Percentiles rank a stretch among this genome's conserved stretches.
phyloP scores from a whole-genome alignment of 2,888 invertebrate species.

The Electrophaes corylata region DNA sequence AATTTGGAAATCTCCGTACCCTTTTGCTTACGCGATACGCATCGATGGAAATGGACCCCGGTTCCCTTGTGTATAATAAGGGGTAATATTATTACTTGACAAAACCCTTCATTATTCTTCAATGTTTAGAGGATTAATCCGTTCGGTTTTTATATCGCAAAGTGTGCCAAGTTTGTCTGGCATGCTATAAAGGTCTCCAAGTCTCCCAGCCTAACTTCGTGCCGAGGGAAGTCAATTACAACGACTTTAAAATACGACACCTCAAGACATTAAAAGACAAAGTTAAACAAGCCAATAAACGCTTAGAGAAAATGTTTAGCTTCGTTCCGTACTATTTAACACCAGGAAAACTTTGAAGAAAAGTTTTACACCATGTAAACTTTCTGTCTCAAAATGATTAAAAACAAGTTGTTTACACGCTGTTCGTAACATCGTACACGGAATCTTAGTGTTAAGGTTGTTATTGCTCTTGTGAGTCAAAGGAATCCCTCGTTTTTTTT shows the following conservation, averaged over 20 bases:
- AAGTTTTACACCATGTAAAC: constrained; percentile 49
- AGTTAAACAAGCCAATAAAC: constrained; percentile 61
- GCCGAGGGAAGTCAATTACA: constrained; percentile 58
- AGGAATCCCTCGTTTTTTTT: constrained; percentile 24
- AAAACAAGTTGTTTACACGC: constrained; percentile 27
- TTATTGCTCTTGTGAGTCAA: constrained; percentile 18
- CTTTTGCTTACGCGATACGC: constrained; percentile 40
- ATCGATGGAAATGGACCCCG: constrained; percentile 42
- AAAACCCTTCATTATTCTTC: constrained; percentile 27
- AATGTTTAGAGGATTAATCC: constrained; percentile 35
- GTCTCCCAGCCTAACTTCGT: constrained; percentile 49
- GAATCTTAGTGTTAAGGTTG: constrained; percentile 30
- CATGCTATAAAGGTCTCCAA: constrained; percentile 46
- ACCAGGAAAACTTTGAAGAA: constrained; percentile 48
- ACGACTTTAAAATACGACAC: constrained; percentile 60
- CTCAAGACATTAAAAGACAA: constrained; percentile 57
- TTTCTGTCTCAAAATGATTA: constrained; percentile 42
- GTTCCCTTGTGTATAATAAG: constrained; percentile 38
- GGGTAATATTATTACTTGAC: constrained; percentile 33
- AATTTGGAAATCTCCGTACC: constrained; percentile 46
- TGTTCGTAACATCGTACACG: constrained; percentile 16
- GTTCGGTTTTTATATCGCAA: constrained; percentile 40
- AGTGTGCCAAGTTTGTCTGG: constrained; percentile 41
- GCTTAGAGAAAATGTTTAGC: constrained; percentile 48
- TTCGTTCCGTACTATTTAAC: constrained; percentile 54